Conservation (phyloP, 2,888 invertebrate species). For the Osedax frankpressi region DNA sequence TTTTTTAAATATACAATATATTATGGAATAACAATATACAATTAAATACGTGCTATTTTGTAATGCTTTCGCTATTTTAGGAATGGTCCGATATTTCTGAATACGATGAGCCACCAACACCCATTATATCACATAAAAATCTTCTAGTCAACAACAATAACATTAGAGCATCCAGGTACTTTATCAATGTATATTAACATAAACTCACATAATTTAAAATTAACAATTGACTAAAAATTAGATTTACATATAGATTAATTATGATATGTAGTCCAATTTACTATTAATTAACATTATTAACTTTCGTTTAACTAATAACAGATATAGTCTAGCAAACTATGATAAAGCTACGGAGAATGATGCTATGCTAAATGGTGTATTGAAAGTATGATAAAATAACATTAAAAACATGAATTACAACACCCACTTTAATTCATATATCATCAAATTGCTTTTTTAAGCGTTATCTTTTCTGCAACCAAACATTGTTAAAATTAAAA, state of each 20-base stretch:
- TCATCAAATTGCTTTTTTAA: too few species aligned
- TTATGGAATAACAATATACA: neutral
- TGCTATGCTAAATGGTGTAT: neutral
- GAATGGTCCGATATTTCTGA: constrained; percentile 25
- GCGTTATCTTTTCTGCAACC: too few species aligned
- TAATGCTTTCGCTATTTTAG: neutral
- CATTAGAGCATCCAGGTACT: neutral
- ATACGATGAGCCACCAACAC: constrained; percentile 8
- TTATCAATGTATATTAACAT: neutral
- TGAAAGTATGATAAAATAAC: neutral
- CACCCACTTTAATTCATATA: too few species aligned
- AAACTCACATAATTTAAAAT: neutral
- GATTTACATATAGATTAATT: neutral
- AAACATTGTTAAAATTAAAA: too few species aligned
- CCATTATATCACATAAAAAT: neutral
- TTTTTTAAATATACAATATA: neutral
- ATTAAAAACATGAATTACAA: too few species aligned
- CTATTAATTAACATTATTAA: too few species aligned
- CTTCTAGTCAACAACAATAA: neutral
- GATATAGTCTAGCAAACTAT: neutral
- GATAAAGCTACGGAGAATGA: neutral
- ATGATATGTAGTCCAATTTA: too few species aligned
- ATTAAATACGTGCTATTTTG: neutral
- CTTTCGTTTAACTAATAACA: too few species aligned
- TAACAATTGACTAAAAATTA: neutral